Conservation (phyloP, 2,797 vertebrate species). For the Crotalus adamanteus region DNA sequence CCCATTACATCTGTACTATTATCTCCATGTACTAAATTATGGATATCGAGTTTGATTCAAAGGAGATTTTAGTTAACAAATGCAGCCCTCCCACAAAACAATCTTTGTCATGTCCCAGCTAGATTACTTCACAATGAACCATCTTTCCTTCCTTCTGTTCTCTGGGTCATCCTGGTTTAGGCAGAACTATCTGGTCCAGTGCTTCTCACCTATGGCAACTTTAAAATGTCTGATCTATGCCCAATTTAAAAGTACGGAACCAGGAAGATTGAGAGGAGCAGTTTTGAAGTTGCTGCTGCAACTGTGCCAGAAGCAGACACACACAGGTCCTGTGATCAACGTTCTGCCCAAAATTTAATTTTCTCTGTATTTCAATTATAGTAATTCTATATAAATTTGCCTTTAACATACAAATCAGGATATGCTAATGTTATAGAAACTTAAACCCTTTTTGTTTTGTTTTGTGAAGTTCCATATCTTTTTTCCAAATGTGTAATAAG, state of each 20-base stretch:
- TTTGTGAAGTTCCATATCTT: not conserved
- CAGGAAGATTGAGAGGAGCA: not conserved
- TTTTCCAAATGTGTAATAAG: not conserved
- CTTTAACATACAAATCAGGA: not conserved
- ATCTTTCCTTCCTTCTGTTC: not conserved
- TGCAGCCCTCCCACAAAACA: not conserved
- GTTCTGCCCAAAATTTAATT: not conserved
- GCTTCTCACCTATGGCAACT: not conserved
- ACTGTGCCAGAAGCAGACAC: not conserved
- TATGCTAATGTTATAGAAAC: not conserved
- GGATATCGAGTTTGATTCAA: not conserved
- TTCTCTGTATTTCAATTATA: not conserved
- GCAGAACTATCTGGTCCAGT: not conserved
- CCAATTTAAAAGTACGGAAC: not conserved
- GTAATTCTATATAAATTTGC: not conserved
- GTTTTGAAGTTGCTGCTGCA: too few relatives aligned
- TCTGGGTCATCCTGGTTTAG: not conserved
- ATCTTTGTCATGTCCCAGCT: not conserved
- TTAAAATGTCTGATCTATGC: not conserved
- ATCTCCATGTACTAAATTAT: not conserved
- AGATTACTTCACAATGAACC: not conserved
- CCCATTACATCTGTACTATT: not conserved
- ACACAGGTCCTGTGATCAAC: not conserved
- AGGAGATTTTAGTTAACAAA: not conserved
- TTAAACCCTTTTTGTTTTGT: not conserved